phyloP scores from a whole-genome alignment of 1,140 invertebrate species.

The Drosophila orosa region DNA sequence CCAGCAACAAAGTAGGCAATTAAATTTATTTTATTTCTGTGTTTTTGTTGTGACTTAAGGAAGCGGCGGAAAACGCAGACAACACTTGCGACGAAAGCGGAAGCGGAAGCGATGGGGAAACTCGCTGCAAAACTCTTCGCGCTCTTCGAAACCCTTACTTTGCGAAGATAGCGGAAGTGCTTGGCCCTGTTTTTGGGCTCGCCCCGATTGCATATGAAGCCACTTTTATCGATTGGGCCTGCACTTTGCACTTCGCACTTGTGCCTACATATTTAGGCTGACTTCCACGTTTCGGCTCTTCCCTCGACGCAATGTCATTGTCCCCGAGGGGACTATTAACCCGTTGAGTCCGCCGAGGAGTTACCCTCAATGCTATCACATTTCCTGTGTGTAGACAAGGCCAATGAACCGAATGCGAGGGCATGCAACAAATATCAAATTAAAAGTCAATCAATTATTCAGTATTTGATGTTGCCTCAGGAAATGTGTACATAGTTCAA shows the following conservation, averaged over 20 bases:
- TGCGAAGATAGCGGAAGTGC: constrained; percentile 36
- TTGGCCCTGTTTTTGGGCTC: constrained; percentile 33
- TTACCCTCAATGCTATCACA: not conserved
- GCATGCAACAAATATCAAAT: not conserved
- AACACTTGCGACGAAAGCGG: constrained; percentile 45
- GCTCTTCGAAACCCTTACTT: constrained; percentile 8
- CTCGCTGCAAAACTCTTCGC: constrained; percentile 14
- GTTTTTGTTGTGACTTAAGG: constrained; percentile 1
- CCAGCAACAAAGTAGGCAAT: constrained; percentile 53
- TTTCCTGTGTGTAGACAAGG: not conserved
- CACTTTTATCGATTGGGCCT: constrained; percentile 65
- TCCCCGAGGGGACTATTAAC: constrained; percentile 43
- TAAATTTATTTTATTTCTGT: constrained; percentile 44
- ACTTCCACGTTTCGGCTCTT: not conserved
- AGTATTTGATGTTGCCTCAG: not conserved
- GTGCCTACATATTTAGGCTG: constrained; percentile 46
- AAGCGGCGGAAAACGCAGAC: constrained; percentile 43
- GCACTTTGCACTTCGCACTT: constrained; percentile 47
- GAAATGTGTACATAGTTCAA: not conserved
- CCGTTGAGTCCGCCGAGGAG: constrained; percentile 6
- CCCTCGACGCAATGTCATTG: constrained; percentile 50
- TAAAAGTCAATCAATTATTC: not conserved
- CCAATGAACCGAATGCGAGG: constrained; percentile 14
- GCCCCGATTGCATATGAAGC: constrained; percentile 45
- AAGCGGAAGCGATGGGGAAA: constrained; percentile 22